phyloP scores from a whole-genome alignment of 2,113 vertebrate genomes.

The Callorhinus ursinus region DNA sequence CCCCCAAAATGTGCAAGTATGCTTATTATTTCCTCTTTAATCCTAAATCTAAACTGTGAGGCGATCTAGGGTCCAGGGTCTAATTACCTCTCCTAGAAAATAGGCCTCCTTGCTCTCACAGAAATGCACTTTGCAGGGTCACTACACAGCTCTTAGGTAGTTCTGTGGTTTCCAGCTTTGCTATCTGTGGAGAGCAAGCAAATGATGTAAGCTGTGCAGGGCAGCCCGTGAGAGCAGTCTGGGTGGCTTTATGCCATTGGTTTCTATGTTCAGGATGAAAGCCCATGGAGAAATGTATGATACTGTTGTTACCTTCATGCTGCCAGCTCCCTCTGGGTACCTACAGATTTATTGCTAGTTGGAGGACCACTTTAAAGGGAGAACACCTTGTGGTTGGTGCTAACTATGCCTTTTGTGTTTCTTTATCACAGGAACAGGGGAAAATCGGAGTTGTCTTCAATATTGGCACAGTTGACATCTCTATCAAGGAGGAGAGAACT shows the following conservation, averaged over 20 bases:
- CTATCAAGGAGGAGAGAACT: constrained; percentile 94
- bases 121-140: background rate
- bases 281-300: constrained; percentile 35
- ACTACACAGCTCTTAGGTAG: background rate
- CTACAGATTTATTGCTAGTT: constrained; percentile 40
- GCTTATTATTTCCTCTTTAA: background rate
- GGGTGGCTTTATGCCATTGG: constrained; percentile 47
- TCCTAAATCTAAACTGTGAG: background rate
- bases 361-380: constrained; percentile 55
- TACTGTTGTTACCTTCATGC: constrained; percentile 63
- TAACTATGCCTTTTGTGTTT: constrained; percentile 66
- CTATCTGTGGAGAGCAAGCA: background rate
- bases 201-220: constrained; percentile 29
- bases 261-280: constrained; percentile 69
- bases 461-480: constrained; percentile 96
- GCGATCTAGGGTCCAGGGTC: background rate
- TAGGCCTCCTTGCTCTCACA: background rate
- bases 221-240: constrained; percentile 35
- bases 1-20: background rate
- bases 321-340: constrained; percentile 22
- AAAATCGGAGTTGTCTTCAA: constrained; percentile 99
- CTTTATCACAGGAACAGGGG: constrained; percentile 93
- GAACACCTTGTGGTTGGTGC: background rate
- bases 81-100: background rate
- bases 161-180: background rate